Evolutionary conservation across 2,888 invertebrate genomes (phyloP), one percentile per base, ranked within the genome.

Genomic region (Pterostichus niger): DNA sequence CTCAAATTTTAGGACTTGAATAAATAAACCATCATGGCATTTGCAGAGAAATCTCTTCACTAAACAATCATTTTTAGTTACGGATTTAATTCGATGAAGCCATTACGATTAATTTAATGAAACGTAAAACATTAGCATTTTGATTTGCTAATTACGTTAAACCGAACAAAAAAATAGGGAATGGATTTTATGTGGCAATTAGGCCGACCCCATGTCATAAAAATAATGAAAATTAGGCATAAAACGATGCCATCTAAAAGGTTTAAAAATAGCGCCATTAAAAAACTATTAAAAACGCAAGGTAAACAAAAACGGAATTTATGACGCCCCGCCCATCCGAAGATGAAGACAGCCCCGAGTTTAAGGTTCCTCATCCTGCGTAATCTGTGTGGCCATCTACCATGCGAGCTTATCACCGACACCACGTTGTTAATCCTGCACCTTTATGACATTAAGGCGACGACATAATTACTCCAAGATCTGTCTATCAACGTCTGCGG

Each of bases 221-320:
- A 82, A 82, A 82, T 82, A 82, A 82, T 82, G 82, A 82, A 82
- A 82, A 82, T 82, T 82, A 75, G 82, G 75, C 82, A 82, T 75
- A 59, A 75, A 82, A 82, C 59, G 82, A 75, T 75, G 59, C 59
- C 59, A 61, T 75, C 61, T 81, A 73, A 81, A 79, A 56, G 71
- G 75, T 82, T 82, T 82, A 44, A 82, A 82, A 82, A 82, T 82
- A 59, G n/a, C 82, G 61, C 82, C 82, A 82, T 82, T 82, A 82
- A 82, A 82, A 75, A 75, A 82, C 82, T 82, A 82, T 82, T 82
- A 82, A 82, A 77, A 82, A 35, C 46, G 31, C 59, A 44, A 56
- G 54, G 82, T 81, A 81, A 81, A 81, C 81, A 81, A 71, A 68
- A 35, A 15, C 31, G 17, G 81, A 54, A 81, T 81, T 81, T 81